Percentiles rank a stretch among this genome's conserved stretches.
Evolutionary conservation across 1,140 invertebrate species (phyloP).

Genomic region (Drosophila ohnishii): DNA sequence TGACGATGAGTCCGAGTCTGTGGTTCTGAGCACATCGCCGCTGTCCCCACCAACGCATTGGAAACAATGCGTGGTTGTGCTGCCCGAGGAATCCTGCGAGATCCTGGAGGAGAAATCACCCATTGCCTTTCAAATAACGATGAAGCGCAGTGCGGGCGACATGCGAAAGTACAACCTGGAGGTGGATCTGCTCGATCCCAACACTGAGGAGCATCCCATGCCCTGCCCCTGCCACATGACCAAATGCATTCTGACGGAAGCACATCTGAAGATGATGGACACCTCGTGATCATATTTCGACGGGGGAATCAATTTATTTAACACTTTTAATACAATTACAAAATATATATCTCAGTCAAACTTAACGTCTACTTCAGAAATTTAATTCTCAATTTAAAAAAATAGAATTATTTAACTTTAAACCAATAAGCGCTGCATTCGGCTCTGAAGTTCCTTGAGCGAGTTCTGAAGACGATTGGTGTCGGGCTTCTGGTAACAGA

Average conservation of each 20-base stretch:
- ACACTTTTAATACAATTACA: slow-evolving; percentile 64
- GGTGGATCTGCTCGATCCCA: slow-evolving; percentile 88
- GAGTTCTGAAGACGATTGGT: slow-evolving; percentile 83
- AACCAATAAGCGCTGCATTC: slow-evolving; percentile 71
- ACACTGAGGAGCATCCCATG: slow-evolving; percentile 88
- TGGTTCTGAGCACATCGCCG: slow-evolving; percentile 90
- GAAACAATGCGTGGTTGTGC: slow-evolving; percentile 97
- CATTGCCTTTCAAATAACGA: slow-evolving; percentile 87
- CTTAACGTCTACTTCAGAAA: slow-evolving; percentile 60
- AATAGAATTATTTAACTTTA: slow-evolving; percentile 26
- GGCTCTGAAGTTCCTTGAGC: slow-evolving; percentile 82
- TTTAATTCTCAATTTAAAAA: slow-evolving; percentile 25
- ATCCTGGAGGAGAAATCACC: slow-evolving; percentile 85
- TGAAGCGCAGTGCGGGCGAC: slow-evolving; percentile 84
- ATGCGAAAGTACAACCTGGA: slow-evolving; percentile 85
- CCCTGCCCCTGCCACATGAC: slow-evolving; percentile 91
- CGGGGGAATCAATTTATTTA: slow-evolving; percentile 43
- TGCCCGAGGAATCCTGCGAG: slow-evolving; percentile 84
- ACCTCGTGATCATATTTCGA: slow-evolving; percentile 28
- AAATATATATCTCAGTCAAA: slow-evolving; percentile 73
- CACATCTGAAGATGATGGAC: slow-evolving; percentile 74
- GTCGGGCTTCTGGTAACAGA: slow-evolving; percentile 87
- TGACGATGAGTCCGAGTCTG: slow-evolving; percentile 56
- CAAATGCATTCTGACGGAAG: slow-evolving; percentile 89
- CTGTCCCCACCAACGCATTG: slow-evolving; percentile 93